A percentile compares a stretch with the other conserved stretches of the same genome.
Conservation (phyloP, 2,888 invertebrate species). For the Hololepta plana region DNA sequence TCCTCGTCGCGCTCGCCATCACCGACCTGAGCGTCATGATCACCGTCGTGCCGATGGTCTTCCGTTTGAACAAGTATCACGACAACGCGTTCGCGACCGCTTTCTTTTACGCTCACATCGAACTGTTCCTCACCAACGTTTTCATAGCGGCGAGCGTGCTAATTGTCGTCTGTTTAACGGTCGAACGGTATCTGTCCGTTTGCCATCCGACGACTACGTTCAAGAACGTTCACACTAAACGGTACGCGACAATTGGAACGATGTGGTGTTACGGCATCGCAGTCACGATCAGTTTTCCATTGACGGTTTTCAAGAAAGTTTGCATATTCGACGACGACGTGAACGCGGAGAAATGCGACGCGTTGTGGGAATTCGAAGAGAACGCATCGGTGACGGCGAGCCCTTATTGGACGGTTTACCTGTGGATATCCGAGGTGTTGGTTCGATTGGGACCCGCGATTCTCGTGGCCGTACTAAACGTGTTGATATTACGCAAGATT, state of each 20-base stretch:
- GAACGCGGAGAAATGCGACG: constrained; percentile 3
- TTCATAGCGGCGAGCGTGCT: constrained; percentile 12
- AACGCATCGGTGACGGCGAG: constrained; percentile 10
- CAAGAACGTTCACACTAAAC: constrained; percentile 9
- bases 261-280: constrained; percentile 9
- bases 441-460: constrained; percentile 11
- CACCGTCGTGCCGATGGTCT: constrained; percentile 10
- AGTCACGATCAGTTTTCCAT: constrained; percentile 9
- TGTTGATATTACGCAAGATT: constrained; percentile 12
- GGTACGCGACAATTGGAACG: constrained; percentile 9
- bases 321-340: constrained; percentile 6
- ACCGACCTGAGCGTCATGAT: constrained; percentile 11
- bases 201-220: constrained; percentile 11
- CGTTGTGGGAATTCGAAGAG: constrained; percentile 12
- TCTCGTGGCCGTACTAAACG: constrained; percentile 10
- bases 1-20: constrained; percentile 11
- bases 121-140: constrained; percentile 11
- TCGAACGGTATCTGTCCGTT: constrained; percentile 13
- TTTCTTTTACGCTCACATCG: constrained; percentile 12
- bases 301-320: constrained; percentile 9
- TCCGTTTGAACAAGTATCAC: constrained; percentile 11
- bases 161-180: constrained; percentile 12
- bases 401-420: constrained; percentile 11
- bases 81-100: constrained; percentile 8
- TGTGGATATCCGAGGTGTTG: constrained; percentile 10